Evolutionary conservation across 2,113 vertebrate species (phyloP), one percentile per base, ranked within the genome.

Genomic region (Euleptes europaea): DNA sequence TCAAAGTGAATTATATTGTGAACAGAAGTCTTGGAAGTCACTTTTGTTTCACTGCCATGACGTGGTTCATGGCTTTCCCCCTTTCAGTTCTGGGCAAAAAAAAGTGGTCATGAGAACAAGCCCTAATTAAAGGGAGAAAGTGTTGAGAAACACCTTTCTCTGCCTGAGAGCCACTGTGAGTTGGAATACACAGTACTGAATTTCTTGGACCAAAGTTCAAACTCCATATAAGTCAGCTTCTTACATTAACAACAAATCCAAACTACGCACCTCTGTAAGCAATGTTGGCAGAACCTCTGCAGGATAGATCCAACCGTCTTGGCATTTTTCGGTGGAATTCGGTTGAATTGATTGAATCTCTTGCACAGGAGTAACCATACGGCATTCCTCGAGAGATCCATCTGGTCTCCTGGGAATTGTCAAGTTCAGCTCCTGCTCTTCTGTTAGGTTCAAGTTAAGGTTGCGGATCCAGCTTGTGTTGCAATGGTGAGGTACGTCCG

Each of bases 401-500:
- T 92, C 42, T 0, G 35, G 0, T 0, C 92, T 93, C 5, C 89
- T 63, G 0, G 98, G 98, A 65, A 98, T 13, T 0, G 97, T 97
- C 74, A 98, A 93, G 71, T 96, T 95, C 90, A 89, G 86, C 91
- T 94, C 95, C 78, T 94, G 88, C 0, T 97, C 94, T 0, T 78
- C n/a, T 0, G 96, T 97, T 89, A 98, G 92, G 92, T 97, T 97
- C 17, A 96, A 92, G 3, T 86, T 95, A 0, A 44, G 10, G 0
- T 88, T 77, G n/a, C 77, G 88, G 84, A 98, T 98, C 98, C 98
- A 99, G 95, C 93, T 86, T 19, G 97, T 98, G 67, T 98, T 91
- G 4, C 98, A 99, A 93, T 96, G 80, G 74, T 98, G 96, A 0
- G 96, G 90, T 63, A 97, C 96, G 0, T 69, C 40, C 0, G 94